These are phyloP conservation scores for Threskiornis aethiopicus DNA, from an alignment of 2,797 vertebrate genomes.

Conservation along the genomic window DNA sequence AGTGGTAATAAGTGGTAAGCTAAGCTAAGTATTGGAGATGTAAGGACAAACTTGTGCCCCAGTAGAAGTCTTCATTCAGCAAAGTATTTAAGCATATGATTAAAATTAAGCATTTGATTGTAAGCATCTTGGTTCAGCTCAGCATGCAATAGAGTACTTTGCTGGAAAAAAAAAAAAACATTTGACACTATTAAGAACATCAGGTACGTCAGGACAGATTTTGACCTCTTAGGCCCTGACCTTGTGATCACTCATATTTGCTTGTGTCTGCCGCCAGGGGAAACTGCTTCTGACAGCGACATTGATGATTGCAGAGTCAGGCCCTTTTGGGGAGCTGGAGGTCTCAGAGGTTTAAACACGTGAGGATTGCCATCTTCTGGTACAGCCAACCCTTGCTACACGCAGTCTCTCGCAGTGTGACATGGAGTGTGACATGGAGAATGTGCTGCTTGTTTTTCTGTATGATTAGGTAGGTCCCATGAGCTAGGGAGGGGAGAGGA, in stretches of 20 bases:
- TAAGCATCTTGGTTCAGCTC: not conserved
- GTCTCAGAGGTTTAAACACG: not conserved
- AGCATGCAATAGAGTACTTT: not conserved
- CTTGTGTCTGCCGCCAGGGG: not conserved
- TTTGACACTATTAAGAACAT: not conserved
- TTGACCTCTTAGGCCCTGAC: not conserved
- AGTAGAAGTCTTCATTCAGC: not conserved
- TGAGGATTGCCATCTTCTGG: not conserved
- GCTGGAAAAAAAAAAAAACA: not conserved
- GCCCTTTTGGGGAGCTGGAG: not conserved
- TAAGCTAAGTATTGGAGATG: not conserved
- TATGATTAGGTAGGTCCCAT: not conserved
- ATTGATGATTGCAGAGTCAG: too few species aligned
- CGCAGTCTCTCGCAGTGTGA: fast-evolving
- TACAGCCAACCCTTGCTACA: not conserved
- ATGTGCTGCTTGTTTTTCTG: fast-evolving
- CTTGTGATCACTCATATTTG: not conserved
- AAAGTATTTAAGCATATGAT: not conserved
- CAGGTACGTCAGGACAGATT: not conserved
- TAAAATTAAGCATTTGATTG: not conserved
- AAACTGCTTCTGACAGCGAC: not conserved
- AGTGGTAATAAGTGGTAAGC: not conserved
- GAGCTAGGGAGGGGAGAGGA: not conserved
- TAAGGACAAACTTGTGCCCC: not conserved
- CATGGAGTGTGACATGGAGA: fast-evolving